Conservation (phyloP, 2,797 vertebrate species). For the Dryobates pubescens region DNA sequence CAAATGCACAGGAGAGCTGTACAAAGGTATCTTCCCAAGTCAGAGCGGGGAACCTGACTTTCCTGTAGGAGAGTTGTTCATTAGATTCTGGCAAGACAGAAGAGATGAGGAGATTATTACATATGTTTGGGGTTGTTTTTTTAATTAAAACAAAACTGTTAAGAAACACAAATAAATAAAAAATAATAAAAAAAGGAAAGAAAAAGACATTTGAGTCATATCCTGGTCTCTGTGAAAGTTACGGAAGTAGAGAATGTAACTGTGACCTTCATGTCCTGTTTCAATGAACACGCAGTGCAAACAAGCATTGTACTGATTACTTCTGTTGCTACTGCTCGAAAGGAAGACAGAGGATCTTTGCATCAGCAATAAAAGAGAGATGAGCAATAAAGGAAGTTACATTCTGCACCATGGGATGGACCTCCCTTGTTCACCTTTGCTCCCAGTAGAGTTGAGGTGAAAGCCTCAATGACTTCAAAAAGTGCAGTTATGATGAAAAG, state of each 20-base stretch:
- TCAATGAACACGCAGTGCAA: not conserved
- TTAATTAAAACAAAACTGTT: not conserved
- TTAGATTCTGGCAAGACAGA: not conserved
- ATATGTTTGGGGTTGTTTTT: not conserved
- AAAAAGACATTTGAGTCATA: not conserved
- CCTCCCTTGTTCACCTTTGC: not conserved
- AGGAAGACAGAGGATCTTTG: not conserved
- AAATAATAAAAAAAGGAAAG: too few species aligned
- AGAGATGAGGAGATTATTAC: not conserved
- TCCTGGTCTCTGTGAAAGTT: not conserved
- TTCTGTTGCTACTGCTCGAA: not conserved
- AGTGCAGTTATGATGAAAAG: not conserved
- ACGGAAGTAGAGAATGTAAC: not conserved
- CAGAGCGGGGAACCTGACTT: not conserved
- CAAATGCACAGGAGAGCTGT: not conserved
- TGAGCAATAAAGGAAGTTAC: not conserved
- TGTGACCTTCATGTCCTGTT: not conserved
- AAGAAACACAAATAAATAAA: not conserved
- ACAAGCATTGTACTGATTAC: not conserved
- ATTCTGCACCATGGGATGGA: not conserved
- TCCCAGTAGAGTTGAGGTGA: not conserved
- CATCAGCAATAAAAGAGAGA: not conserved
- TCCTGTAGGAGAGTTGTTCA: not conserved
- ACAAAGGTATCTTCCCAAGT: not conserved
- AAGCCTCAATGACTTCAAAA: not conserved